Conservation (phyloP, 2,113 vertebrate genomes). For the Corythornis cristatus region DNA sequence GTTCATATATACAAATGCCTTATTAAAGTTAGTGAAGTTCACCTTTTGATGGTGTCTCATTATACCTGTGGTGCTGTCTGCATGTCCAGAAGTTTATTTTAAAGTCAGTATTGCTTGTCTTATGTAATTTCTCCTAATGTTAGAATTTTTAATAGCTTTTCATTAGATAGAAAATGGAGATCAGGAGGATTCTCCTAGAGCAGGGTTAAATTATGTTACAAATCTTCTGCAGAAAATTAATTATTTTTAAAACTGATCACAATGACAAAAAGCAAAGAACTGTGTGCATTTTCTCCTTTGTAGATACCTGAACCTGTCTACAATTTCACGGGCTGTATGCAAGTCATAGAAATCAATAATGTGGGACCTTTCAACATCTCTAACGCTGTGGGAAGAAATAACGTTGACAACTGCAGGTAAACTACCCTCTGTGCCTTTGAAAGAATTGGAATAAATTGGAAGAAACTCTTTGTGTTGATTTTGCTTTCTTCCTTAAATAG, state of each 20-base stretch:
- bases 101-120: neutral
- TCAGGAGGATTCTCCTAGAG: neutral
- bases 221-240: neutral
- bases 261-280: neutral
- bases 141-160: neutral
- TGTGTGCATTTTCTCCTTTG: neutral
- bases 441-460: neutral
- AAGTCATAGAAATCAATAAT: slow-evolving; percentile 83
- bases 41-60: neutral
- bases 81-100: neutral
- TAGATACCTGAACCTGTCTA: slow-evolving; percentile 77
- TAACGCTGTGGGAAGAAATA: slow-evolving; percentile 76
- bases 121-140: neutral
- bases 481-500: neutral
- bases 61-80: neutral
- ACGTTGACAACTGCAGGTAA: slow-evolving; percentile 84
- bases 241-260: neutral
- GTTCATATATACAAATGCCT: neutral
- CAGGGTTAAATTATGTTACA: neutral
- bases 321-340: slow-evolving; percentile 88
- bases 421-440: neutral
- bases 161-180: neutral
- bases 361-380: slow-evolving; percentile 73
- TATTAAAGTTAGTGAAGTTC: neutral
- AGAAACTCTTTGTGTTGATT: neutral